Evolutionary conservation across 2,888 invertebrate species (phyloP).

Genomic region (Monopis laevigella): DNA sequence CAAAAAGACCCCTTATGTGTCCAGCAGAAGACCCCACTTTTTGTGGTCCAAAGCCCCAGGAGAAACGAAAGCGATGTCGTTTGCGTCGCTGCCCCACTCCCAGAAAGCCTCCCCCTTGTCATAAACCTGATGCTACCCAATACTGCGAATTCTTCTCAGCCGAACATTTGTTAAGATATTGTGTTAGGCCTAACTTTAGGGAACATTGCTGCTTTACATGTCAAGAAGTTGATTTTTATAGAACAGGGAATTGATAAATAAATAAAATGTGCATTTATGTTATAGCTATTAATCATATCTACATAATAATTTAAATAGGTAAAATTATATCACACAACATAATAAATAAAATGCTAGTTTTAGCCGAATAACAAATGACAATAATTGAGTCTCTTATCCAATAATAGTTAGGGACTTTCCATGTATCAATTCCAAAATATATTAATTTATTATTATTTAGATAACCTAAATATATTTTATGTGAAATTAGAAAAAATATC

Average conservation of each 20-base stretch:
- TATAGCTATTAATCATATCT: no score
- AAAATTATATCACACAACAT: no score
- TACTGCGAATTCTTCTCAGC: slow-evolving; percentile 53
- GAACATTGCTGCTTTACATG: slow-evolving; percentile 70
- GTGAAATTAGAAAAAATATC: no score
- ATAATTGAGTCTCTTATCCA: no score
- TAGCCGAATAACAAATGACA: no score
- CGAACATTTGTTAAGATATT: slow-evolving; percentile 58
- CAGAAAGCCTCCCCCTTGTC: slow-evolving; percentile 27
- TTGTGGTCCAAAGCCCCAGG: slow-evolving; percentile 63
- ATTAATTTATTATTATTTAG: no score
- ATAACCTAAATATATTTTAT: no score
- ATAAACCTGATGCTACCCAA: slow-evolving; percentile 41
- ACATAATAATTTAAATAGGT: no score
- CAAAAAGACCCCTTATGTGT: slow-evolving; percentile 62
- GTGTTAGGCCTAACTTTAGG: slow-evolving; percentile 64
- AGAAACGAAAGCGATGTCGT: slow-evolving; percentile 60
- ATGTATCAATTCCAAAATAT: no score
- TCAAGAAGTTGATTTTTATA: slow-evolving; percentile 19
- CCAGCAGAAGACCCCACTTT: slow-evolving; percentile 52
- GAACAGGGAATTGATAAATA: background rate
- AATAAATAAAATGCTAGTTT: no score
- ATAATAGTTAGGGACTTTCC: no score
- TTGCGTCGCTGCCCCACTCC: slow-evolving; percentile 36
- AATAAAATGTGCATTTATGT: no score